Percentiles rank a stretch among this genome's conserved stretches.
phyloP scores from a whole-genome alignment of 2,888 invertebrate genomes.

The Tachina fera region DNA sequence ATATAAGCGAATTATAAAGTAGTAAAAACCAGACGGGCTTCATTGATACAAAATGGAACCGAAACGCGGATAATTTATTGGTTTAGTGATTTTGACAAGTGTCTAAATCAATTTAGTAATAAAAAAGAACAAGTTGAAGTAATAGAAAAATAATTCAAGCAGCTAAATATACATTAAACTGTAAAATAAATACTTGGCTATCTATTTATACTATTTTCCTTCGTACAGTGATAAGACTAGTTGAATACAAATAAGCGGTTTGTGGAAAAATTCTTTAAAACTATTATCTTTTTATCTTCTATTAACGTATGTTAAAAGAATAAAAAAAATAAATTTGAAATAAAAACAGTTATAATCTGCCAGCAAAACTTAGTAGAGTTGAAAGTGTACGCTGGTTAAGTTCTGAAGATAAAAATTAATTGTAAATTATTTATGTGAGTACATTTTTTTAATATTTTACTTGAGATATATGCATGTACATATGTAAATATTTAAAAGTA shows the following conservation, averaged over 20 bases:
- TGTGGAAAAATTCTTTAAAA: neutral
- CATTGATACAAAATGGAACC: conserved; percentile 61
- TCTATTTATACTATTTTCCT: neutral
- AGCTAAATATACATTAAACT: neutral
- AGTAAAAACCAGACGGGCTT: conserved; percentile 64
- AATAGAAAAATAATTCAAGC: neutral
- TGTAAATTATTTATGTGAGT: neutral
- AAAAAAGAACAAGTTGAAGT: conserved; percentile 4
- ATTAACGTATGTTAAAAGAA: neutral
- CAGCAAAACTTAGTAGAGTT: neutral
- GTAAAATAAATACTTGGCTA: neutral
- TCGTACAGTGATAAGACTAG: neutral
- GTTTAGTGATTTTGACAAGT: conserved; percentile 54
- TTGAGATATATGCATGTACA: too few species aligned
- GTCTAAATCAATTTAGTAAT: conserved; percentile 31
- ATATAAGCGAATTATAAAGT: conserved; percentile 49
- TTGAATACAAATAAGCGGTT: neutral
- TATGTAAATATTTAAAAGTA: neutral
- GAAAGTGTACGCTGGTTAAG: neutral
- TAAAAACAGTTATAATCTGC: neutral
- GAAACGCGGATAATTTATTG: conserved; percentile 56
- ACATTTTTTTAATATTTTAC: conserved; percentile 17
- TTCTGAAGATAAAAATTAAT: neutral
- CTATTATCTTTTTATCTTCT: neutral
- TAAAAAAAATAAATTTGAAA: neutral